A percentile compares a stretch with the other conserved stretches of the same genome.
Conservation (phyloP, 2,888 invertebrate genomes). For the Neoitamus cyanurus region DNA sequence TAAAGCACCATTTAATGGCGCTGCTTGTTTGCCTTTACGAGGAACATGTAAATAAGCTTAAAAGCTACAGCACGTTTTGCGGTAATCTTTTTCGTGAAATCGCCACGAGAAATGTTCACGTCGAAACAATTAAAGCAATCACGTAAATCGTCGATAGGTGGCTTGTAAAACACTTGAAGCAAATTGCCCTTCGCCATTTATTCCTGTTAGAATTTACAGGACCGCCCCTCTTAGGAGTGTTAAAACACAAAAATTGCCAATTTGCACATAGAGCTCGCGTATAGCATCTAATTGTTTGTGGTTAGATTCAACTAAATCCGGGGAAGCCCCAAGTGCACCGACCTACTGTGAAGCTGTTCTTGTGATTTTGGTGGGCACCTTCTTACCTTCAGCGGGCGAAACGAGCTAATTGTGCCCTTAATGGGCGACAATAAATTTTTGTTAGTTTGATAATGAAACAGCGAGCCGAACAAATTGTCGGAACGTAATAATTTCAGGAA, state of each 20-base stretch:
- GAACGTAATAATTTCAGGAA: slow-evolving; percentile 26
- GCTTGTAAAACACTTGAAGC: background rate
- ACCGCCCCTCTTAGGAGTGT: background rate
- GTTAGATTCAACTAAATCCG: background rate
- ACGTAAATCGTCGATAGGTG: background rate
- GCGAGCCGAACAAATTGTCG: background rate
- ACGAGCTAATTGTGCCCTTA: slow-evolving; percentile 5
- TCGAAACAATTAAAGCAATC: background rate
- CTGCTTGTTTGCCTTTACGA: background rate
- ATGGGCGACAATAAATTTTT: slow-evolving; percentile 20
- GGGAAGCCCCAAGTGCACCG: background rate
- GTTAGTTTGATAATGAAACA: slow-evolving; percentile 34
- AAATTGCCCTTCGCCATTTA: background rate
- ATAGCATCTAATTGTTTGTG: background rate
- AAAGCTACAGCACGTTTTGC: background rate
- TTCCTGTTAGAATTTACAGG: background rate
- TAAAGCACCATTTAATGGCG: background rate
- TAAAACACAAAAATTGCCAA: background rate
- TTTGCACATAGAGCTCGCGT: background rate
- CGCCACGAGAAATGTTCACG: background rate
- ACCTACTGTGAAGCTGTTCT: too few relatives aligned
- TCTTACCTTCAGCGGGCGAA: background rate
- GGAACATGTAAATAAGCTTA: background rate
- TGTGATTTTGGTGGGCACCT: background rate
- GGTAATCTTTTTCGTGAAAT: background rate